These are phyloP conservation scores for Himalopsyche phryganea DNA, from an alignment of 1,140 invertebrate species.

Conservation along the genomic window DNA sequence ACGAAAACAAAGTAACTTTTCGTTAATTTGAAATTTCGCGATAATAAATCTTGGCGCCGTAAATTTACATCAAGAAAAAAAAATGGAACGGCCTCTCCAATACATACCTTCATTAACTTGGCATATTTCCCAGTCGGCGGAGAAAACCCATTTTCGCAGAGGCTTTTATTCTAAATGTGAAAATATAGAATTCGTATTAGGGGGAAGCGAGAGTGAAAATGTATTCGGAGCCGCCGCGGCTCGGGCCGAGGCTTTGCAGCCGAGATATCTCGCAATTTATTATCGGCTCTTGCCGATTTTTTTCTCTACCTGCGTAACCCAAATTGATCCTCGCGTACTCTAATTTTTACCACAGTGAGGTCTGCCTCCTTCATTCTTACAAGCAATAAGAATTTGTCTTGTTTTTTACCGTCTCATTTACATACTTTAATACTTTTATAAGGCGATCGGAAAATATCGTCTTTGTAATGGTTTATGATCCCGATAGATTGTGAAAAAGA, in stretches of 20 bases:
- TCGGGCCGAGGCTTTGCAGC: neutral
- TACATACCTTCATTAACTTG: slow-evolving; percentile 26
- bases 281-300: slow-evolving; percentile 1
- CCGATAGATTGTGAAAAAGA: too few species aligned
- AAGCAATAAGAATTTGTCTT: too few species aligned
- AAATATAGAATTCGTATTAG: slow-evolving; percentile 14
- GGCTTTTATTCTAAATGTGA: slow-evolving; percentile 18
- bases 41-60: slow-evolving; percentile 17
- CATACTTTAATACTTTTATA: too few species aligned
- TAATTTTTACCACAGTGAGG: too few species aligned
- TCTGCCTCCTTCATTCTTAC: too few species aligned
- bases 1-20: slow-evolving; percentile 16
- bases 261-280: slow-evolving; percentile 1
- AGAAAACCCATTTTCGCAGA: slow-evolving; percentile 7
- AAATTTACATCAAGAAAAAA: slow-evolving; percentile 26
- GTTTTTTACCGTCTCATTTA: too few species aligned
- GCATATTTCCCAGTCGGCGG: slow-evolving; percentile 16
- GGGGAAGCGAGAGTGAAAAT: neutral
- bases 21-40: slow-evolving; percentile 26
- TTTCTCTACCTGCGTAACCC: neutral
- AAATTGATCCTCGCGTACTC: too few species aligned
- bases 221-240: too few species aligned
- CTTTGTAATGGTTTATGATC: too few species aligned
- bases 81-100: slow-evolving; percentile 19
- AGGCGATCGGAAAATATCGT: too few species aligned